phyloP scores from a whole-genome alignment of 1,140 invertebrate species.

The Hylaeus volcanicus region DNA sequence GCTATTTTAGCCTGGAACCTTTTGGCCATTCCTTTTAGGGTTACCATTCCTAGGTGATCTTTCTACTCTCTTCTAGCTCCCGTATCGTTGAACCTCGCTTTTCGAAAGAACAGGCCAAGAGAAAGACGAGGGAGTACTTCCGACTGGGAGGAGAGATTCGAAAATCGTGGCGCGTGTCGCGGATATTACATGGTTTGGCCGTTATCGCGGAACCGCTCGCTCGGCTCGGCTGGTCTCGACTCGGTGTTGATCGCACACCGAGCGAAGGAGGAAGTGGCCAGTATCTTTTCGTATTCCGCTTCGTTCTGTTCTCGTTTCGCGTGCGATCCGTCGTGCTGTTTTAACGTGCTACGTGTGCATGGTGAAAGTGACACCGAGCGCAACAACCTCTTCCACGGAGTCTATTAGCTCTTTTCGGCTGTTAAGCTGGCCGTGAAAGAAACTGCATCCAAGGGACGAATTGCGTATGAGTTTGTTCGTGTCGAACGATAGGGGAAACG shows the following conservation, averaged over 20 bases:
- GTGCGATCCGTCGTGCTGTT: constrained; percentile 18
- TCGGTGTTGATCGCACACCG: constrained; percentile 1
- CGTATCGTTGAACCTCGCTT: too few species aligned
- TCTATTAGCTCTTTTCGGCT: not conserved
- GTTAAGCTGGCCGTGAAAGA: not conserved
- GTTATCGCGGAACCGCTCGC: constrained; percentile 7
- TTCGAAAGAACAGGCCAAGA: too few species aligned
- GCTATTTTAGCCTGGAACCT: too few species aligned
- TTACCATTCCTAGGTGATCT: too few species aligned
- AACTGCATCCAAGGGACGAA: too few species aligned
- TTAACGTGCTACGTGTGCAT: constrained; percentile 15
- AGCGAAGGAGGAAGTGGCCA: constrained; percentile 60
- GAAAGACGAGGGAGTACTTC: too few species aligned
- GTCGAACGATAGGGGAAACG: not conserved
- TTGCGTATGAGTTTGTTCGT: not conserved
- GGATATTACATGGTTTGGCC: not conserved
- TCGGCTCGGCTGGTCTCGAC: not conserved
- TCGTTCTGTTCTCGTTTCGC: constrained; percentile 57
- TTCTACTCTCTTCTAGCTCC: too few species aligned
- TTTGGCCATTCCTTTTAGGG: too few species aligned
- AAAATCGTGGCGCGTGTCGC: constrained; percentile 6
- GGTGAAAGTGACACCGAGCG: constrained; percentile 57
- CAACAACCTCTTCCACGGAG: constrained; percentile 2
- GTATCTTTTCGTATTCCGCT: constrained; percentile 68
- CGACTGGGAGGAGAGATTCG: not conserved